Percentiles rank a stretch among this genome's conserved stretches.
These are phyloP conservation scores for Dascyllus trimaculatus DNA, from an alignment of 2,113 vertebrate species.

Conservation along the genomic window DNA sequence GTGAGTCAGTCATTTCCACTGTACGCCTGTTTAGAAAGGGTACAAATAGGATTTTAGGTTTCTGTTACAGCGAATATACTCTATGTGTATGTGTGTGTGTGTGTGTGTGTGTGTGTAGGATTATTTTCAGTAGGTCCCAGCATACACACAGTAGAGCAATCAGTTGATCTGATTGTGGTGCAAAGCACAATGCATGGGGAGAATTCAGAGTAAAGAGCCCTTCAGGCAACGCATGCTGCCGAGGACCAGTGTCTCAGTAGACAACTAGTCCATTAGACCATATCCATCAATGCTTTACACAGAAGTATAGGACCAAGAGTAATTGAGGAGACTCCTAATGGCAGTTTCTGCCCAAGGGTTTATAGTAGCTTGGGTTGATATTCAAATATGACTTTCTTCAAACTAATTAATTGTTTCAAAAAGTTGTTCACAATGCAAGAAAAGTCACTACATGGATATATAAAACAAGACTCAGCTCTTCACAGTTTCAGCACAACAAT, in stretches of 20 bases:
- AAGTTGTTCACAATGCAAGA: background rate
- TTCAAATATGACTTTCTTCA: constrained; percentile 13
- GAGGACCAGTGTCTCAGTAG: constrained; percentile 54
- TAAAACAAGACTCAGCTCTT: no score
- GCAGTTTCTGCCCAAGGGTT: constrained; percentile 58
- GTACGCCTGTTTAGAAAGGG: constrained; percentile 29
- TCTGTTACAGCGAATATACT: constrained; percentile 25
- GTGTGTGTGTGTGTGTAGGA: background rate
- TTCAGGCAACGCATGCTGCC: constrained; percentile 55
- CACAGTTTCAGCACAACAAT: no score
- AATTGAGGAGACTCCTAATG: constrained; percentile 61
- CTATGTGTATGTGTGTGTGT: constrained; percentile 6
- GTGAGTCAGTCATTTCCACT: constrained; percentile 59
- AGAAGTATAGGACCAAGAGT: constrained; percentile 47
- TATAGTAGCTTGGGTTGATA: constrained; percentile 25
- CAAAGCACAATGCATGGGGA: constrained; percentile 30
- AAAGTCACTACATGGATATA: no score
- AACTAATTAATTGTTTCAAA: background rate
- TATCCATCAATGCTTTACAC: constrained; percentile 59
- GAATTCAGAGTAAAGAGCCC: constrained; percentile 46
- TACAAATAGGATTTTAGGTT: constrained; percentile 24
- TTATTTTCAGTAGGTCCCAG: constrained; percentile 25
- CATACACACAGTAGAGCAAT: constrained; percentile 25
- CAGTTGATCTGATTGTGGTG: constrained; percentile 39
- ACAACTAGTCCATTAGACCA: constrained; percentile 67